phyloP scores from a whole-genome alignment of 64 coral and sea anemone species.

The Platygyra sinensis region DNA sequence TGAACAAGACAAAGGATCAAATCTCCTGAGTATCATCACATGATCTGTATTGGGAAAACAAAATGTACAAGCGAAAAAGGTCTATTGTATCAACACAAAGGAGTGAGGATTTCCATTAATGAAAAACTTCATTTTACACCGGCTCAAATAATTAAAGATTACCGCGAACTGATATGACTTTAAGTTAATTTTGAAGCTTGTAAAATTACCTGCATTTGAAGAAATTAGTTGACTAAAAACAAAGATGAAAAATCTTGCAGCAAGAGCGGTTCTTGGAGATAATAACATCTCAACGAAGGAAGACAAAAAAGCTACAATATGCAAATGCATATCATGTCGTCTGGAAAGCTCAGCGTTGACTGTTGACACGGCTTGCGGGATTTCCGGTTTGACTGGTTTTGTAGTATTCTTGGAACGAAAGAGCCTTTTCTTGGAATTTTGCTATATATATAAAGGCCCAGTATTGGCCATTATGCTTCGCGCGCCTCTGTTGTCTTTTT shows the following conservation, averaged over 20 bases:
- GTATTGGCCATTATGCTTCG: too few species aligned
- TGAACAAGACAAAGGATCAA: too few species aligned
- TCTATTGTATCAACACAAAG: too few species aligned
- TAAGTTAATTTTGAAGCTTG: not conserved
- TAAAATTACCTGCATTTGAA: not conserved
- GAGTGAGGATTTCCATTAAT: too few species aligned
- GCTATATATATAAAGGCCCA: not conserved
- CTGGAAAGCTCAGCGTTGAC: not conserved
- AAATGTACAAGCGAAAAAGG: too few species aligned
- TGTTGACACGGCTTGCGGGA: not conserved
- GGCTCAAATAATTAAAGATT: not conserved
- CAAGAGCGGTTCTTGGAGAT: not conserved
- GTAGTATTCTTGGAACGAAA: not conserved
- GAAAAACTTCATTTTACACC: too few species aligned
- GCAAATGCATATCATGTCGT: not conserved
- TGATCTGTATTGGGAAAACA: too few species aligned
- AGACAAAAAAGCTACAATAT: not conserved
- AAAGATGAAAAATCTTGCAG: not conserved
- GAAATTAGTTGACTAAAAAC: not conserved
- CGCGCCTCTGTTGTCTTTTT: too few species aligned
- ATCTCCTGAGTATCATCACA: too few species aligned
- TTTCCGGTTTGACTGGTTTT: slow-evolving; percentile 21
- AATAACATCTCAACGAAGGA: not conserved
- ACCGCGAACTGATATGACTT: not conserved
- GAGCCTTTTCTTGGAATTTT: not conserved